Percentiles rank a stretch among this genome's conserved stretches.
These are phyloP conservation scores for Peromyscus nudipes DNA, from an alignment of 2,797 vertebrate genomes.

Conservation along the genomic window DNA sequence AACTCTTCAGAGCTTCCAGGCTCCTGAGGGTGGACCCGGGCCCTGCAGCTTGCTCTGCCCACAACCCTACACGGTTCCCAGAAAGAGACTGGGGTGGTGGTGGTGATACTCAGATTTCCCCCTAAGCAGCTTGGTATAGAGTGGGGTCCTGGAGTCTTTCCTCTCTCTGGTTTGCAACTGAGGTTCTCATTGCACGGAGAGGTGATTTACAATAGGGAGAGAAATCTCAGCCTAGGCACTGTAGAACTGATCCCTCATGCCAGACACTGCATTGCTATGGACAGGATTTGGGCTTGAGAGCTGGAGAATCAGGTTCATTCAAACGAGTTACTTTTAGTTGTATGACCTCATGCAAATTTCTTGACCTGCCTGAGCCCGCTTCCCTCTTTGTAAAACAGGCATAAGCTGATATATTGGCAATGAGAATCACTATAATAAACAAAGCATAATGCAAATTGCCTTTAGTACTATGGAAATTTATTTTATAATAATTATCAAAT, in stretches of 20 bases:
- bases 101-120: not conserved
- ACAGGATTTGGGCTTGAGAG: not conserved
- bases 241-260: not conserved
- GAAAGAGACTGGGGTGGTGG: not conserved
- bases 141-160: not conserved
- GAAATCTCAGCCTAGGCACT: not conserved
- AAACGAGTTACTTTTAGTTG: not conserved
- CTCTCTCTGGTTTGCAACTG: not conserved
- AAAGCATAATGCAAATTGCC: not conserved
- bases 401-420: not conserved
- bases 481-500: not conserved
- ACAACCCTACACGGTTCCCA: not conserved
- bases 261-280: not conserved
- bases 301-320: not conserved
- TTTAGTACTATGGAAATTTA: not conserved
- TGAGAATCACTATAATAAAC: not conserved
- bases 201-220: not conserved
- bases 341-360: constrained; percentile 17
- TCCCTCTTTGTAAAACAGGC: not conserved
- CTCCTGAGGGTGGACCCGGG: not conserved
- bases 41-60: not conserved
- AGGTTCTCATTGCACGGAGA: not conserved
- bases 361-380: not conserved
- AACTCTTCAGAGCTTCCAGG: not conserved
- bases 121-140: not conserved